A percentile compares a stretch with the other conserved stretches of the same genome.
These are phyloP conservation scores for Metaphire vulgaris DNA, from an alignment of 1,140 invertebrate species.

Conservation along the genomic window DNA sequence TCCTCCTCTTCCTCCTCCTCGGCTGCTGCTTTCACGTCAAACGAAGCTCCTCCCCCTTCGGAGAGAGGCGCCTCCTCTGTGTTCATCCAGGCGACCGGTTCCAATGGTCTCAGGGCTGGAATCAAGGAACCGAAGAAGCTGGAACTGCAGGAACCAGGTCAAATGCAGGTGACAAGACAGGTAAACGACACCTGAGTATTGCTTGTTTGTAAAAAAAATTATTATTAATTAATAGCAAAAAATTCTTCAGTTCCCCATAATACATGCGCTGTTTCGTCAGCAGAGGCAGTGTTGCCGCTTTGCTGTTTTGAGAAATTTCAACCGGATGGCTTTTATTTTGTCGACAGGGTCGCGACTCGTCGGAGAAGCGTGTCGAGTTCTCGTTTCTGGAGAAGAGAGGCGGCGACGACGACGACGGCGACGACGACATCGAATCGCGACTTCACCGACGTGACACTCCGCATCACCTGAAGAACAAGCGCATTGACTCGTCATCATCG, in stretches of 20 bases:
- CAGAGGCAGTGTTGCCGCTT: too few species aligned
- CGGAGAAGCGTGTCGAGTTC: slow-evolving; percentile 62
- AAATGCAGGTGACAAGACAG: too few species aligned
- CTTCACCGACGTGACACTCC: slow-evolving; percentile 87
- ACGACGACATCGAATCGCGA: slow-evolving; percentile 52
- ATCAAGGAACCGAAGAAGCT: neutral
- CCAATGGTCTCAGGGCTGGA: neutral
- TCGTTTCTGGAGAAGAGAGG: slow-evolving; percentile 52
- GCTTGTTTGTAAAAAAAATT: too few species aligned
- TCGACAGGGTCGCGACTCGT: neutral
- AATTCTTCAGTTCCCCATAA: too few species aligned
- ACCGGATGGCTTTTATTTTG: too few species aligned
- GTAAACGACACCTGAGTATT: too few species aligned
- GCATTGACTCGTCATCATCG: slow-evolving; percentile 61
- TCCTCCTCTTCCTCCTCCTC: too few species aligned
- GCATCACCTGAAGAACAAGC: slow-evolving; percentile 95
- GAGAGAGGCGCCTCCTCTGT: neutral
- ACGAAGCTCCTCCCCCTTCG: neutral
- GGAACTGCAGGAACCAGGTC: neutral
- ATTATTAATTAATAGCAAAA: too few species aligned
- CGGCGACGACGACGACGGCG: slow-evolving; percentile 52
- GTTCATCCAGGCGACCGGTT: neutral
- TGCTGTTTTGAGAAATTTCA: too few species aligned
- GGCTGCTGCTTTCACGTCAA: neutral
- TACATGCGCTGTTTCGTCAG: too few species aligned